Evolutionary conservation across 1,140 invertebrate species (phyloP), one percentile per base, ranked within the genome.

Genomic region (Drosophila micromelanica): DNA sequence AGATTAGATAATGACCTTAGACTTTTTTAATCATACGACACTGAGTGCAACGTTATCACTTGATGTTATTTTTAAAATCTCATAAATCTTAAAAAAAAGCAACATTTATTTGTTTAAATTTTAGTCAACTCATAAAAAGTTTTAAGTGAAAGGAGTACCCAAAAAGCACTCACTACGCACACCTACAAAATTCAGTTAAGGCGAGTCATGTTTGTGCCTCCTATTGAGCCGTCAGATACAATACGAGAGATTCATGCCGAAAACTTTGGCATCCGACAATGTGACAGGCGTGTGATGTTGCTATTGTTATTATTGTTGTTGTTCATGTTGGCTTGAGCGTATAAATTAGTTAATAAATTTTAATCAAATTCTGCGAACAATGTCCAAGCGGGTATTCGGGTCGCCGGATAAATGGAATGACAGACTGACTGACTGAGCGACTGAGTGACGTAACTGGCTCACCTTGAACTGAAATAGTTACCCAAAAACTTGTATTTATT

Each of bases 281-380:
- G 49, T 38, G 68, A 35, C 49, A 68, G 63, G 46, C 59, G 60
- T 64, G 59, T 49, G 49, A 54, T 42, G 52, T 23, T 30, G 35
- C 61, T 57, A 57, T 72, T 67, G 49, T 56, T 65, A 56, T 65
- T 63, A 30, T 68, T 60, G 56, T 60, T 60, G 56, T 60, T 68
- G 55, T 35, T 30, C 49, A 46, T 61, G 56, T 52, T 52, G 45
- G 40, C 7, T 40, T 57, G 52, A 57, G 42, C 61, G 27, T 43
- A 51, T 65, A 37, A 72, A 76, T 76, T 76, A 76, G 73, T 76
- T 76, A 76, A 76, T 76, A 76, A 67, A 76, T 76, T 76, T 76
- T 65, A 65, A 76, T 76, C 68, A 76, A 76, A 76, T 55, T 27
- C 54, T 49, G 54, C 51, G 59, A 45, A 68, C 54, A 73, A 67